Evolutionary conservation across 2,113 vertebrate genomes (phyloP).

Genomic region (Myanophis thanlyinensis): DNA sequence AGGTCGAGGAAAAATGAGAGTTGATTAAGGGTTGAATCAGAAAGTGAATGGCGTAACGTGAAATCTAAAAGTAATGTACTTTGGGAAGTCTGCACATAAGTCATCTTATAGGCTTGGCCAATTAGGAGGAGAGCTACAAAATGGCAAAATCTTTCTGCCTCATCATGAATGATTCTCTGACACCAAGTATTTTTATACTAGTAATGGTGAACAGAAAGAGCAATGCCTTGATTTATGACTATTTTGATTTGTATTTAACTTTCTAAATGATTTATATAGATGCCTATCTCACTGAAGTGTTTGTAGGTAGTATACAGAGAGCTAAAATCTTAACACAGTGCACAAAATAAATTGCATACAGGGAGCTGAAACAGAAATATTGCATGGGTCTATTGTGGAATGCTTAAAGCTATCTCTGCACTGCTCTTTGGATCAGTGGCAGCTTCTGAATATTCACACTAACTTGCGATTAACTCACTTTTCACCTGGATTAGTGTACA

Average conservation of each 20-base stretch:
- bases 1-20: background rate
- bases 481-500: background rate
- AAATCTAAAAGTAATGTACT: background rate
- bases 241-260: background rate
- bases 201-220: background rate
- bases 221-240: background rate
- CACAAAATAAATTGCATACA: background rate
- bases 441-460: background rate
- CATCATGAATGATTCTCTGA: background rate
- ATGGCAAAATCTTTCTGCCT: background rate
- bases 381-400: background rate
- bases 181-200: background rate
- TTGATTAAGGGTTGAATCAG: background rate
- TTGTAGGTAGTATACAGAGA: background rate
- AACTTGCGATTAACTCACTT: background rate
- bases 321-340: background rate
- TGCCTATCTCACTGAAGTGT: background rate
- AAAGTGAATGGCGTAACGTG: background rate
- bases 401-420: background rate
- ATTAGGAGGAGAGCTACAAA: background rate
- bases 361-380: background rate
- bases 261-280: background rate
- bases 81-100: background rate
- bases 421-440: background rate
- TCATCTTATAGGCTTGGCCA: background rate